Evolutionary conservation across 2,888 invertebrate species (phyloP).

Genomic region (Oconnorella tubifera): DNA sequence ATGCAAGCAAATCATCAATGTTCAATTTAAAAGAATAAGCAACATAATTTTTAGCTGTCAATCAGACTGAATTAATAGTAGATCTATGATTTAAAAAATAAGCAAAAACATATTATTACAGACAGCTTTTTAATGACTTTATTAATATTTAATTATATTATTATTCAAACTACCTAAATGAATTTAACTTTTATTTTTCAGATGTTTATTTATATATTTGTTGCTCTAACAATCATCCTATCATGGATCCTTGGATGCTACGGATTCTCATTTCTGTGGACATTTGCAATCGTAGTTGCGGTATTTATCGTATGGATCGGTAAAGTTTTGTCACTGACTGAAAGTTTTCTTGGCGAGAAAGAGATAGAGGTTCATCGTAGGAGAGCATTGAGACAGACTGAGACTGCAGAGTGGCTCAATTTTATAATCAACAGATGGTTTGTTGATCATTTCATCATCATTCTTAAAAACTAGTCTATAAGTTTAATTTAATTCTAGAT

Average conservation of each 20-base stretch:
- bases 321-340: conserved; percentile 44
- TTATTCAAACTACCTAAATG: too few species aligned
- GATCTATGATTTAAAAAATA: too few species aligned
- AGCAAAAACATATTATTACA: too few species aligned
- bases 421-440: conserved; percentile 61
- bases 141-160: too few species aligned
- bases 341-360: conserved; percentile 43
- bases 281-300: conserved; percentile 44
- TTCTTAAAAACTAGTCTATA: neutral
- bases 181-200: conserved; percentile 31
- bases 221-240: conserved; percentile 41
- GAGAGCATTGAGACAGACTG: conserved; percentile 59
- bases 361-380: conserved; percentile 56
- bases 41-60: too few species aligned
- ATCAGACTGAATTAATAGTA: too few species aligned
- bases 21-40: too few species aligned
- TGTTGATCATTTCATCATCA: conserved; percentile 28
- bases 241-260: conserved; percentile 47
- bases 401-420: conserved; percentile 62
- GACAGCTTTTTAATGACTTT: too few species aligned
- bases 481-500: neutral
- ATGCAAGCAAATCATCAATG: too few species aligned
- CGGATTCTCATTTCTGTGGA: conserved; percentile 49
- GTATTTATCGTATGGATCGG: conserved; percentile 51
- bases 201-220: conserved; percentile 47